Evolutionary conservation across 92 coral and sea anemone species (phyloP).

Genomic region (Phenganax stokvisi): DNA sequence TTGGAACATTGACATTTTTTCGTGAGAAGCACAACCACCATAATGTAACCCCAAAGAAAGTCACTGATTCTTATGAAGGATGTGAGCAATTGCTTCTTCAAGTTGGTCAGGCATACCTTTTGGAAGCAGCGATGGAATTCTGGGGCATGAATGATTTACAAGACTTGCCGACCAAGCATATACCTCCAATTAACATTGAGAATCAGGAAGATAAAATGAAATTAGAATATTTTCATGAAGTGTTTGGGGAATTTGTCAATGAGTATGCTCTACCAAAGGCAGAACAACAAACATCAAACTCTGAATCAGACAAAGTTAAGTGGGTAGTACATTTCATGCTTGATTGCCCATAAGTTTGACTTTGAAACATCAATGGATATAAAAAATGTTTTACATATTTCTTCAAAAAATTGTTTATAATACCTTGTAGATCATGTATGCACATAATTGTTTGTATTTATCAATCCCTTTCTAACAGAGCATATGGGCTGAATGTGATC

Average conservation of each 20-base stretch:
- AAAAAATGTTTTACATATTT: too few relatives aligned
- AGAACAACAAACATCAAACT: conserved; percentile 15
- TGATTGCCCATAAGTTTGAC: too few relatives aligned
- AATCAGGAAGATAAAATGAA: conserved; percentile 11
- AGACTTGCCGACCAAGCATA: conserved; percentile 36
- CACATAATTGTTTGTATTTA: too few relatives aligned
- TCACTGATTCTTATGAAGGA: conserved; percentile 49
- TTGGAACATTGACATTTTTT: conserved; percentile 53
- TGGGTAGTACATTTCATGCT: too few relatives aligned
- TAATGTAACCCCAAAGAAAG: conserved; percentile 58
- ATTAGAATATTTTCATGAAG: conserved; percentile 37
- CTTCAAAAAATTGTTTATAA: too few relatives aligned
- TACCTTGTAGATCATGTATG: too few relatives aligned
- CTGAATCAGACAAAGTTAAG: too few relatives aligned
- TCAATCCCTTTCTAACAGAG: background rate
- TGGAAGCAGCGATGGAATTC: conserved; percentile 58
- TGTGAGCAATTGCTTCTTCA: conserved; percentile 54
- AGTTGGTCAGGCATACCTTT: conserved; percentile 48
- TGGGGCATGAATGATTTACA: conserved; percentile 47
- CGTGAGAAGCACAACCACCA: conserved; percentile 47
- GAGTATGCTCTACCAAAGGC: conserved; percentile 43
- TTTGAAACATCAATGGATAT: too few relatives aligned
- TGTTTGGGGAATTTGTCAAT: conserved; percentile 46
- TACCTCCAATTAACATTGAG: conserved; percentile 28
- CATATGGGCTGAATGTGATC: too few relatives aligned